These are phyloP conservation scores for Allobates femoralis DNA, from an alignment of 2,797 vertebrate genomes.

Conservation along the genomic window DNA sequence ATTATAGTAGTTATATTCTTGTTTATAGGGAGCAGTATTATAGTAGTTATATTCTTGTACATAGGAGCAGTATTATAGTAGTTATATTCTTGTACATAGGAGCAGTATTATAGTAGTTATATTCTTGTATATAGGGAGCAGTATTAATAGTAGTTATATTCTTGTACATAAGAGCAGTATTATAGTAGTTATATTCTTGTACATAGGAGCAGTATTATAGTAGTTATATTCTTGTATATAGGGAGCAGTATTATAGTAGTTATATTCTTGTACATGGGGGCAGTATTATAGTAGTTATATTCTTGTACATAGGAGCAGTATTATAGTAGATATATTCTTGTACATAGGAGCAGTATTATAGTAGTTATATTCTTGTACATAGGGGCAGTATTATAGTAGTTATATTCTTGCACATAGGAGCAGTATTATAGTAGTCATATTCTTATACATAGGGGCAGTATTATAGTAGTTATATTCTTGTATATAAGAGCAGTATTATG, in stretches of 20 bases:
- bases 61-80: too few relatives aligned
- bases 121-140: too few relatives aligned
- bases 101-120: too few relatives aligned
- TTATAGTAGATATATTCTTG: conserved; percentile 6
- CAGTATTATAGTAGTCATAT: background rate
- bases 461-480: conserved; percentile 1
- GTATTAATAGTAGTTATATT: too few relatives aligned
- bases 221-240: conserved; percentile 17
- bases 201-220: conserved; percentile 10
- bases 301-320: background rate
- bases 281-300: conserved; percentile 22
- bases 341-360: conserved; percentile 2
- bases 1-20: too few relatives aligned
- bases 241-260: conserved; percentile 14
- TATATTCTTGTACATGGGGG: background rate
- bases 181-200: conserved; percentile 10
- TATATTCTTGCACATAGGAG: background rate
- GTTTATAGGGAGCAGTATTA: too few relatives aligned
- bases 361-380: conserved; percentile 18
- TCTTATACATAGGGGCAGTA: background rate
- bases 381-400: background rate
- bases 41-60: too few relatives aligned
- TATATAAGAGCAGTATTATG: background rate
- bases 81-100: too few relatives aligned
- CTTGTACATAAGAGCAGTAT: background rate